Evolutionary conservation across 2,888 invertebrate genomes (phyloP), one percentile per base, ranked within the genome.

Genomic region (Leptopilina myrica): DNA sequence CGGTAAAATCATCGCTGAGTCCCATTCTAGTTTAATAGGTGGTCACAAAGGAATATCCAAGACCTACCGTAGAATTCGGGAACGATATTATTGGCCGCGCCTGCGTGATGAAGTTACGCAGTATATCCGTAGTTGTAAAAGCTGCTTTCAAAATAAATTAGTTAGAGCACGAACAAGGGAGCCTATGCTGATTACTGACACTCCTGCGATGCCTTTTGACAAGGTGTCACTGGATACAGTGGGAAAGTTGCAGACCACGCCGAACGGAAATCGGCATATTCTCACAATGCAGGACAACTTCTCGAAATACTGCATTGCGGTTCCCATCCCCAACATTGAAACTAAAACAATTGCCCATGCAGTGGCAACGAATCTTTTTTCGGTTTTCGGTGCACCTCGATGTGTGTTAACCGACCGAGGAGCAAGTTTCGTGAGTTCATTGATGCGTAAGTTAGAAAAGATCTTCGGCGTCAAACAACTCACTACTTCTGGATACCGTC

Each of bases 171-270:
- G 80, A 65, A 78, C 80, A 0, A 11, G 76, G 33, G 83, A 84
- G 46, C 84, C 86, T 0, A 77, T 87, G 82, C 77, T 84, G 0
- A 73, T 82, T 2, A 85, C 79, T 0, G 82, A 85, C 14, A 84
- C 79, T 1, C 83, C 81, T 0, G 66, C 76, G 0, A 79, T 83
- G 43, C 62, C 78, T 0, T 84, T 83, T 15, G 79, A 84, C 7
- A 84, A 84, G 11, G 77, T 82, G 0, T 82, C 82, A 0, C 75
- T 84, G 8, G 78, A 83, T 43, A 83, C 76, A 0, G 80, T 82
- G 14, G 78, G 80, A 0, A 80, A 79, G 11, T 20, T 80, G 1
- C 77, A 67, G 1, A 76, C 53, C 0, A 82, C 80, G 0, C 78
- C 80, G 0, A 75, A 64, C 5, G 82, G 82, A 0, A 80, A 84